phyloP scores from a whole-genome alignment of 35 echinoderm and acorn worm genomes.

The Nesometra sesokonis region DNA sequence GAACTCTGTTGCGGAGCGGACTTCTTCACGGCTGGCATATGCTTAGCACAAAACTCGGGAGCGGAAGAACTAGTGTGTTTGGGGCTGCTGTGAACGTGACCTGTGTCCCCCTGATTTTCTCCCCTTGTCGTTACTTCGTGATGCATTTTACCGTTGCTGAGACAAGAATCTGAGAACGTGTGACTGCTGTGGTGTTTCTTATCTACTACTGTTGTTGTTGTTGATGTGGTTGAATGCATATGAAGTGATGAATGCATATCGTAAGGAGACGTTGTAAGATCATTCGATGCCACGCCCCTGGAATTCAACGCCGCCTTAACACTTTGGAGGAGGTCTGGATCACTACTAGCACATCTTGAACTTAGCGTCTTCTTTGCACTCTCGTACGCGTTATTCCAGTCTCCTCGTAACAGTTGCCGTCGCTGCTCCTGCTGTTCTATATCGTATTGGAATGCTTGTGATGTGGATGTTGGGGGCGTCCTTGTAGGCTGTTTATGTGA shows the following conservation, averaged over 20 bases:
- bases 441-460: constrained; percentile 50
- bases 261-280: not conserved
- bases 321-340: constrained; percentile 79
- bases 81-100: constrained; percentile 31
- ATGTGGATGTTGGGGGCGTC: constrained; percentile 14
- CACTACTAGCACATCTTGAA: constrained; percentile 23
- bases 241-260: not conserved
- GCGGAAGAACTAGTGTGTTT: constrained; percentile 28
- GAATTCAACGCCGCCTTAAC: constrained; percentile 68
- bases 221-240: not conserved
- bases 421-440: constrained; percentile 31
- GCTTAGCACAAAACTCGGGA: constrained; percentile 23
- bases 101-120: not conserved
- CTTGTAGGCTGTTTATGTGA: constrained; percentile 65
- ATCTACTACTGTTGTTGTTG: not conserved
- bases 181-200: not conserved
- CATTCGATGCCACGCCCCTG: constrained; percentile 1
- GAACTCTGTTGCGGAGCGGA: not conserved
- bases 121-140: not conserved
- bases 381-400: constrained; percentile 74
- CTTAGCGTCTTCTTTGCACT: constrained; percentile 80
- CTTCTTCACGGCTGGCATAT: not conserved
- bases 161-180: not conserved
- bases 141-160: not conserved
- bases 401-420: constrained; percentile 23